phyloP scores from a whole-genome alignment of 2,797 vertebrate species.

The Choloepus didactylus region DNA sequence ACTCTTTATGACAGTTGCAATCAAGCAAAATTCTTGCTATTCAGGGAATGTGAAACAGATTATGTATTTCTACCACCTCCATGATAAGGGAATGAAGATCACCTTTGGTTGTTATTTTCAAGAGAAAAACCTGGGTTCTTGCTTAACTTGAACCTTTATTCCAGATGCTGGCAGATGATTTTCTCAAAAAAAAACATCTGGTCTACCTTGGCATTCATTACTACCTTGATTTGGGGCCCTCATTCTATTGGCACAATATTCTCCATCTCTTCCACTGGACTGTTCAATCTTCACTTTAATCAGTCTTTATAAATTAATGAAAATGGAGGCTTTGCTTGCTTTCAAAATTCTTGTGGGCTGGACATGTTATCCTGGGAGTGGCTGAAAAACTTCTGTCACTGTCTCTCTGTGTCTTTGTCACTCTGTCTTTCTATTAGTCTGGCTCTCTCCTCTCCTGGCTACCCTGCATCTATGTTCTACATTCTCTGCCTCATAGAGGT shows the following conservation, averaged over 20 bases:
- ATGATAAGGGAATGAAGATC: not conserved
- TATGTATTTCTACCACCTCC: not conserved
- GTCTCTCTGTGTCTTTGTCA: not conserved
- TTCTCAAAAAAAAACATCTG: not conserved
- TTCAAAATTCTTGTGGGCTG: not conserved
- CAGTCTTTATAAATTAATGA: not conserved
- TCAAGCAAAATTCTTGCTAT: not conserved
- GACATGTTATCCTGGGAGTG: not conserved
- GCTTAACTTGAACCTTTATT: not conserved
- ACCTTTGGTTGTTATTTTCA: not conserved
- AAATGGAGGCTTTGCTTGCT: not conserved
- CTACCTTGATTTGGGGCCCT: not conserved
- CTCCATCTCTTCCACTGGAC: not conserved
- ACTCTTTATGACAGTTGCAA: not conserved
- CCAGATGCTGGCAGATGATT: not conserved
- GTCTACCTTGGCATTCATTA: not conserved
- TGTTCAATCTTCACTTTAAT: not conserved
- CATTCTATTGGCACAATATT: not conserved
- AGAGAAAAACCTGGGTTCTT: not conserved
- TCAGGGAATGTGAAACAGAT: not conserved
- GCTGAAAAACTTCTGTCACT: not conserved
- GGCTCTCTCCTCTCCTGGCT: not conserved
- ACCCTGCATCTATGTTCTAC: not conserved
- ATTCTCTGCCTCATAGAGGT: not conserved
- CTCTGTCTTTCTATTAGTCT: accelerated